phyloP scores from a whole-genome alignment of 2,888 invertebrate genomes.

The Parnassius orleans region DNA sequence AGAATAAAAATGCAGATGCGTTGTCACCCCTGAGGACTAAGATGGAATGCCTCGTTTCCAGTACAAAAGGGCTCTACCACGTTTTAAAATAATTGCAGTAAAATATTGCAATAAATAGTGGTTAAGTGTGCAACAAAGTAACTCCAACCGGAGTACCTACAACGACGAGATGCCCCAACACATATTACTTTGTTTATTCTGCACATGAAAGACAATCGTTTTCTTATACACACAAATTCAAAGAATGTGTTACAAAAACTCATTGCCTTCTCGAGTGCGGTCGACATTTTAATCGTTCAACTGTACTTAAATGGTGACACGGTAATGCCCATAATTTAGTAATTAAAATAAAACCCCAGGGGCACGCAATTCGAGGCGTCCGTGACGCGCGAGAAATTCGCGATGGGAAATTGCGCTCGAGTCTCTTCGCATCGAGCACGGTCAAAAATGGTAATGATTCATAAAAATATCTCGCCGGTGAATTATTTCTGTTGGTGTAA shows the following conservation, averaged over 20 bases:
- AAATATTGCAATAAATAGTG: too few species aligned
- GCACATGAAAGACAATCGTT: too few species aligned
- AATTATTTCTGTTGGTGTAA: conserved; percentile 15
- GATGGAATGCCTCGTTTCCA: too few species aligned
- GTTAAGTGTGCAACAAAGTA: too few species aligned
- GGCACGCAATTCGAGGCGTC: conserved; percentile 2
- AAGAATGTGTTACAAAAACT: conserved; percentile 5
- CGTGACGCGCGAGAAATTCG: conserved; percentile 12
- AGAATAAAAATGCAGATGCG: too few species aligned
- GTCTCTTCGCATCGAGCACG: conserved; percentile 9
- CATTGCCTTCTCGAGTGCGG: neutral
- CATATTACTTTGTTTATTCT: too few species aligned
- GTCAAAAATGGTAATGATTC: conserved; percentile 16
- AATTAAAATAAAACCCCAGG: conserved; percentile 20
- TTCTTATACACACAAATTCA: neutral
- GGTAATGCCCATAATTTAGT: conserved; percentile 27
- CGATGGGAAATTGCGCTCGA: conserved; percentile 6
- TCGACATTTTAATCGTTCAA: conserved; percentile 19
- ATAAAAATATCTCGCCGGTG: conserved; percentile 21
- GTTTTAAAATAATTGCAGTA: too few species aligned
- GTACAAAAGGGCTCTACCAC: too few species aligned
- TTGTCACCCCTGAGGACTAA: too few species aligned
- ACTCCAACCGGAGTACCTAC: too few species aligned
- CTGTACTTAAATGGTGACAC: conserved; percentile 20
- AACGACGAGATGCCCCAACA: too few species aligned